phyloP scores from a whole-genome alignment of 1,140 invertebrate species.

The Ceratina australensis region DNA sequence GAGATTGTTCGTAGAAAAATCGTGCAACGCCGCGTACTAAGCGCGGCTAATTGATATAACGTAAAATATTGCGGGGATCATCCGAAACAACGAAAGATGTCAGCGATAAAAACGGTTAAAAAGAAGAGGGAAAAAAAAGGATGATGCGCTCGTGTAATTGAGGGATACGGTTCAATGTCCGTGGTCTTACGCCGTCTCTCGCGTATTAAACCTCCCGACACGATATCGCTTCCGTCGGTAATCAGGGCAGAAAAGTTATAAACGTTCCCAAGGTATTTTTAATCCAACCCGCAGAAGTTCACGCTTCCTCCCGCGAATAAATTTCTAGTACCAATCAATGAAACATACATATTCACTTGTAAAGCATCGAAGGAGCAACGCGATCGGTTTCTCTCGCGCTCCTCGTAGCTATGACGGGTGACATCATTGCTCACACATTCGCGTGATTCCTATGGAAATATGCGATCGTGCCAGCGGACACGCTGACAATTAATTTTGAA shows the following conservation, averaged over 20 bases:
- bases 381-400: not conserved
- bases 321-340: not conserved
- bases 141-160: not conserved
- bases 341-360: not conserved
- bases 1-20: not conserved
- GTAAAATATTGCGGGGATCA: too few species aligned
- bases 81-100: too few species aligned
- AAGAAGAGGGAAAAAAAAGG: not conserved
- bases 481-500: too few species aligned
- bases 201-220: not conserved
- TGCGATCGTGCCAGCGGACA: too few species aligned
- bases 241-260: constrained; percentile 42
- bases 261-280: constrained; percentile 26
- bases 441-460: too few species aligned
- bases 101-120: too few species aligned
- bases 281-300: not conserved
- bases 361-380: not conserved
- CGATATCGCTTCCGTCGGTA: constrained; percentile 30
- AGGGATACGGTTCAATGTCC: constrained; percentile 16
- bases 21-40: too few species aligned
- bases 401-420: too few species aligned
- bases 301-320: not conserved
- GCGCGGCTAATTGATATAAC: too few species aligned
- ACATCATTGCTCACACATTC: too few species aligned
- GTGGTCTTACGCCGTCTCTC: not conserved